Conservation (phyloP, 2,113 vertebrate species). For the Phylloscopus trochilus region DNA sequence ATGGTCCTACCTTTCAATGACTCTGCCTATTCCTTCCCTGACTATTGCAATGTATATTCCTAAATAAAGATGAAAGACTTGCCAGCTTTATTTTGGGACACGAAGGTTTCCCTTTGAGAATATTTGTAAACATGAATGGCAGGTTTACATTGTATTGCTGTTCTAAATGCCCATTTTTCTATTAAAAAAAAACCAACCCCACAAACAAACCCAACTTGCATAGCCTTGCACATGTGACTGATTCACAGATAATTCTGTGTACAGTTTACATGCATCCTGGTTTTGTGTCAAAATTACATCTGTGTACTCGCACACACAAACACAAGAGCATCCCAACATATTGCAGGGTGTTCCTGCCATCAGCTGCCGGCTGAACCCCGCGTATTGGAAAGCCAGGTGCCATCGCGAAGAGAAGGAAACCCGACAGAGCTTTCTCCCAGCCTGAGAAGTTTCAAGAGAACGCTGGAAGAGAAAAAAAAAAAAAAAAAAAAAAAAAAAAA, state of each 20-base stretch:
- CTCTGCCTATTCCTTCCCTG: neutral
- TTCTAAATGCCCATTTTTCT: neutral
- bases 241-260: neutral
- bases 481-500: too few species aligned
- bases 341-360: rapidly evolving
- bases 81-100: neutral
- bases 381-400: neutral
- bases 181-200: neutral
- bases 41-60: neutral
- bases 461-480: neutral
- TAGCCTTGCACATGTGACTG: neutral
- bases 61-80: neutral
- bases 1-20: neutral
- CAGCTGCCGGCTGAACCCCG: neutral
- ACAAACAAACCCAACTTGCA: too few species aligned
- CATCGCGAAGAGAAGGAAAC: neutral
- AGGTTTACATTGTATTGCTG: neutral
- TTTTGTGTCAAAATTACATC: neutral
- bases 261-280: neutral
- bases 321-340: neutral
- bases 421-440: neutral
- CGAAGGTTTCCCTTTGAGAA: neutral
- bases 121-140: neutral
- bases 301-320: too few species aligned
- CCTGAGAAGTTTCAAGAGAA: neutral